Conservation (phyloP, 2,888 invertebrate species). For the Julus scanicus region DNA sequence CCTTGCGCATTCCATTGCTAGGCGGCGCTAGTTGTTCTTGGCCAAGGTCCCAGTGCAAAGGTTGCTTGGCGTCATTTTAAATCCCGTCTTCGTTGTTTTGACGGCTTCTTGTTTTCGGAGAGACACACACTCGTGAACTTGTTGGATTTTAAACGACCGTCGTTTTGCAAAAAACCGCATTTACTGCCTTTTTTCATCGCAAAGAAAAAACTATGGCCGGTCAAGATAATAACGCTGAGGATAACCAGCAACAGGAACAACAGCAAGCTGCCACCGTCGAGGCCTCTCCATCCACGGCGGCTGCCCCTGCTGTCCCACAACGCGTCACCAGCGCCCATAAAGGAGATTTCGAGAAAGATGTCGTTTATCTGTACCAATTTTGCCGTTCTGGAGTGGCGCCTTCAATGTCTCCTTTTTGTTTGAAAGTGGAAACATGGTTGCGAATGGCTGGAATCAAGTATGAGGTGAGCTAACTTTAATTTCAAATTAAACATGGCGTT, state of each 20-base stretch:
- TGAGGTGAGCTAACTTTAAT: constrained; percentile 77
- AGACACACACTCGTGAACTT: neutral
- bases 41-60: constrained; percentile 38
- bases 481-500: constrained; percentile 4
- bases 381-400: constrained; percentile 89
- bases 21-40: constrained; percentile 25
- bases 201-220: constrained; percentile 49
- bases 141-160: constrained; percentile 23
- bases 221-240: constrained; percentile 50
- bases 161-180: neutral
- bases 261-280: constrained; percentile 52
- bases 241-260: constrained; percentile 52
- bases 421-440: constrained; percentile 96
- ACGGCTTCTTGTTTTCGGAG: constrained; percentile 37
- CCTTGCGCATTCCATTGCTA: neutral
- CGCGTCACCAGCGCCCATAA: constrained; percentile 78
- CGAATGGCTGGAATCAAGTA: constrained; percentile 90
- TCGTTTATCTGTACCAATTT: constrained; percentile 94
- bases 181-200: neutral
- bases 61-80: constrained; percentile 12
- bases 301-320: constrained; percentile 47
- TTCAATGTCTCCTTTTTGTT: constrained; percentile 90
- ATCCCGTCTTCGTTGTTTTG: neutral
- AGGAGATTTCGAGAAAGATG: constrained; percentile 88
- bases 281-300: constrained; percentile 50